Conservation (phyloP, 2,888 invertebrate species). For the Dioctria linearis region DNA sequence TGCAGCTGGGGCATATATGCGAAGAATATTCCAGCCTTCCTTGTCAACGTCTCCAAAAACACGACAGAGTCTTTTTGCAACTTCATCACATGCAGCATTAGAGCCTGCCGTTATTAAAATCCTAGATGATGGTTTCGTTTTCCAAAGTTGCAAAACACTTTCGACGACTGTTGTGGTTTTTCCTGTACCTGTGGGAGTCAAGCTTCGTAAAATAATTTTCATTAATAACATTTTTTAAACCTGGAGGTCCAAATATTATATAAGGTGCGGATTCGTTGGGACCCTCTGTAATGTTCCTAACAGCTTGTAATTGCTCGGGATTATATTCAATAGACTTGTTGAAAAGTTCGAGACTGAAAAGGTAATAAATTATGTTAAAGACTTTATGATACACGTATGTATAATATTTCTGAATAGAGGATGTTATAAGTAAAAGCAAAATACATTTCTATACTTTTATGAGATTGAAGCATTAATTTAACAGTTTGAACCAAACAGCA, state of each 20-base stretch:
- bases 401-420: background rate
- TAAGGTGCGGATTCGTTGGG: conserved; percentile 80
- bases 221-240: conserved; percentile 72
- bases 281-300: conserved; percentile 77
- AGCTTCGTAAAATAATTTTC: background rate
- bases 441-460: too few relatives aligned
- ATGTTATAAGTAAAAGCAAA: too few relatives aligned
- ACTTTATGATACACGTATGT: background rate
- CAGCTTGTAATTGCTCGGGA: conserved; percentile 77
- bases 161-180: conserved; percentile 83
- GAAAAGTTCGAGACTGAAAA: conserved; percentile 61
- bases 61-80: conserved; percentile 72
- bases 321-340: conserved; percentile 72
- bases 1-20: conserved; percentile 70
- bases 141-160: conserved; percentile 76
- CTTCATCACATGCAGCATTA: conserved; percentile 81
- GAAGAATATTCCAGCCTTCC: conserved; percentile 65
- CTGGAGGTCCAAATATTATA: conserved; percentile 90
- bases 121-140: conserved; percentile 67
- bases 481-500: too few relatives aligned
- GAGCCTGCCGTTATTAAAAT: conserved; percentile 80
- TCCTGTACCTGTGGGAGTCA: conserved; percentile 73
- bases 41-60: conserved; percentile 64
- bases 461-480: too few relatives aligned
- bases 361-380: too few relatives aligned